These are phyloP conservation scores for Coenonympha glycerion DNA, from an alignment of 2,888 invertebrate species.

Conservation along the genomic window DNA sequence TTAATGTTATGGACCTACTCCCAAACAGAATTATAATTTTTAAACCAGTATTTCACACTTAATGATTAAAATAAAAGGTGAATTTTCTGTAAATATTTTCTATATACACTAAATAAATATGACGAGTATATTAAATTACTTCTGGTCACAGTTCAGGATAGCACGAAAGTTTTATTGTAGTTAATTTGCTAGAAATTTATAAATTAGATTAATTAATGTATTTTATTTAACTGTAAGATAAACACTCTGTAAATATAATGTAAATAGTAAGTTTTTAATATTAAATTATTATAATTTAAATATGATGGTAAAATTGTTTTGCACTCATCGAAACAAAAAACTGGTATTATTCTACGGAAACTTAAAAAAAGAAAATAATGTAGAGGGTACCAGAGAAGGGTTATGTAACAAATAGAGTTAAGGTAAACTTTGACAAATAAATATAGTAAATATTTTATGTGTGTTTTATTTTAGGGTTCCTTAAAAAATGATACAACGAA, in stretches of 20 bases:
- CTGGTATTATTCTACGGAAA: conserved; percentile 14
- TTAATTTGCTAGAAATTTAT: conserved; percentile 39
- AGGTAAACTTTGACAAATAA: conserved; percentile 72
- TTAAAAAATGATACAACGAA: background rate
- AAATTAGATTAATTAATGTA: conserved; percentile 31
- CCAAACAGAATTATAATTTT: background rate
- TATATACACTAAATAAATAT: conserved; percentile 11
- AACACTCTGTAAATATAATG: conserved; percentile 26
- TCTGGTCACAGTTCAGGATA: conserved; percentile 32
- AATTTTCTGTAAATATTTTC: conserved; percentile 24
- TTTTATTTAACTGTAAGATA: conserved; percentile 27
- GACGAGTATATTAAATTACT: no score
- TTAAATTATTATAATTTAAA: conserved; percentile 17
- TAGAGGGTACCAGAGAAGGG: conserved; percentile 18
- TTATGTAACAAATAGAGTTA: conserved; percentile 42
- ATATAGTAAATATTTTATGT: conserved; percentile 52
- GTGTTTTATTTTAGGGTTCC: conserved; percentile 33
- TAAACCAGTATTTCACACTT: background rate
- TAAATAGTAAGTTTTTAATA: conserved; percentile 27
- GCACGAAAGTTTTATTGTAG: conserved; percentile 43
- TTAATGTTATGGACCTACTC: background rate
- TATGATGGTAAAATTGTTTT: conserved; percentile 20
- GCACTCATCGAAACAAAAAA: conserved; percentile 9
- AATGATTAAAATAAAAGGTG: background rate
- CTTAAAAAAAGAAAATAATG: conserved; percentile 17